Evolutionary conservation across 1,140 invertebrate species (phyloP).

Genomic region (Fopius arisanus): DNA sequence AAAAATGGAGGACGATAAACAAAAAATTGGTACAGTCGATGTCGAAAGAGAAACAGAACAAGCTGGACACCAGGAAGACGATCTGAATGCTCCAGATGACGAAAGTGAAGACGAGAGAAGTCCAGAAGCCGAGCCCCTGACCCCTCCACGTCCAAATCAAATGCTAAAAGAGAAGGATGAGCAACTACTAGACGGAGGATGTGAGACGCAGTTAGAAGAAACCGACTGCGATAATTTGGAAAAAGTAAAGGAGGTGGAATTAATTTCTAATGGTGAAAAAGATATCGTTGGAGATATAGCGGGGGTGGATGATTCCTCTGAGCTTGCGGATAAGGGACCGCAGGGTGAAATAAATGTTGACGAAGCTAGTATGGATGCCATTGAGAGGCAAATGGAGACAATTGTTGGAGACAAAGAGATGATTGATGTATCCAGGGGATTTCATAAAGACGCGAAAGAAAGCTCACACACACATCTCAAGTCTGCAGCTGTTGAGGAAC

Average conservation of each 20-base stretch:
- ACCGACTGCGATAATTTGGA: background rate
- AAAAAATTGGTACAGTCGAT: too few relatives aligned
- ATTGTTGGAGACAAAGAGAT: background rate
- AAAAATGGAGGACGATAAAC: too few relatives aligned
- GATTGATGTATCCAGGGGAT: background rate
- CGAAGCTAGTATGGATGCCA: background rate
- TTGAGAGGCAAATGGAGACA: slow-evolving; percentile 1
- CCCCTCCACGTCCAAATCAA: background rate
- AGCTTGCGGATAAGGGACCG: background rate
- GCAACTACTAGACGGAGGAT: background rate
- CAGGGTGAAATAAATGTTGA: background rate
- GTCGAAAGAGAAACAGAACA: background rate
- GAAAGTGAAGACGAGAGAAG: background rate
- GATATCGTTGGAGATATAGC: background rate
- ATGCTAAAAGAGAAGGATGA: background rate
- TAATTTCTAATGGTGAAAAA: background rate
- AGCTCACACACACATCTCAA: background rate
- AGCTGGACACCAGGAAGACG: background rate
- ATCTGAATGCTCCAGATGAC: background rate
- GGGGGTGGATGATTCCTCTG: background rate
- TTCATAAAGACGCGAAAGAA: background rate
- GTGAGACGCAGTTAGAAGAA: background rate
- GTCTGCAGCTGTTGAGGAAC: background rate
- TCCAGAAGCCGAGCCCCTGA: background rate
- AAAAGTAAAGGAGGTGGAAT: background rate